Conservation (phyloP, 1,140 invertebrate genomes). For the Lepidostoma basale region DNA sequence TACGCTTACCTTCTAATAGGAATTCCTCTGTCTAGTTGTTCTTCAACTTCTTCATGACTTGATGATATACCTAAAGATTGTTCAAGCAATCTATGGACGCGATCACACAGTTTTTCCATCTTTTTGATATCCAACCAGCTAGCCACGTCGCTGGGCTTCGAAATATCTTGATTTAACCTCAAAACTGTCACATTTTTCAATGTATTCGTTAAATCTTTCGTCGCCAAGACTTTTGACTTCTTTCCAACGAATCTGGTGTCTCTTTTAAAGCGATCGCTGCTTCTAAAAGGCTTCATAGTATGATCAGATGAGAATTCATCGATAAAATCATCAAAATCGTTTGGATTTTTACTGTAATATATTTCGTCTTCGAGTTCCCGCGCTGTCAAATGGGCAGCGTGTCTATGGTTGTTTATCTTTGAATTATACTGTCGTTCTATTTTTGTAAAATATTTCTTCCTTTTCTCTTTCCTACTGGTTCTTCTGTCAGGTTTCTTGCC, state of each 20-base stretch:
- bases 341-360: neutral
- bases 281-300: too few relatives aligned
- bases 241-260: too few relatives aligned
- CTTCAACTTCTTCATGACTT: too few relatives aligned
- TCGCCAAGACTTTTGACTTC: conserved; percentile 5
- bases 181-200: conserved; percentile 55
- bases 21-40: too few relatives aligned
- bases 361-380: conserved; percentile 43
- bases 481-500: neutral
- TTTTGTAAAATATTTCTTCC: neutral
- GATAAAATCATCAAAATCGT: conserved; percentile 11
- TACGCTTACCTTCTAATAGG: too few relatives aligned
- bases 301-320: too few relatives aligned
- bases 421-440: neutral
- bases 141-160: conserved; percentile 54
- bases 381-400: neutral
- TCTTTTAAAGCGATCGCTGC: too few relatives aligned
- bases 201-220: too few relatives aligned
- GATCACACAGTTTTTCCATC: conserved; percentile 59
- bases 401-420: neutral
- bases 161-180: conserved; percentile 50
- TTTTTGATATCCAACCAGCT: conserved; percentile 61
- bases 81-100: conserved; percentile 52
- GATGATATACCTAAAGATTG: neutral
- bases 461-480: neutral